phyloP scores from a whole-genome alignment of 2,113 vertebrate genomes.

The Osmerus mordax region DNA sequence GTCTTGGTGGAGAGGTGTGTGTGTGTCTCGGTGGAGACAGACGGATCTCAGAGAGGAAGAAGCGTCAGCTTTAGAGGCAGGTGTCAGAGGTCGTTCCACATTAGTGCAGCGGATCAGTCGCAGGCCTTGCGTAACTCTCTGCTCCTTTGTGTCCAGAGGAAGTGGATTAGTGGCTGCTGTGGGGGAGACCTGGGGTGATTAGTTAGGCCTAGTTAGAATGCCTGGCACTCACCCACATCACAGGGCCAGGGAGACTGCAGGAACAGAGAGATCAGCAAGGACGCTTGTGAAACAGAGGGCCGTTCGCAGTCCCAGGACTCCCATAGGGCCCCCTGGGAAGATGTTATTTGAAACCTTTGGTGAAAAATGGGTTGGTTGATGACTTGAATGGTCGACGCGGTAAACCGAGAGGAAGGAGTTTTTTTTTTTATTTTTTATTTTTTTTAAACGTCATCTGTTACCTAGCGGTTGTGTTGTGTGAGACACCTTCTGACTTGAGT shows the following conservation, averaged over 20 bases:
- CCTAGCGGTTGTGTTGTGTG: background rate
- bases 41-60: conserved; percentile 37
- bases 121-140: conserved; percentile 67
- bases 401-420: background rate
- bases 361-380: no score
- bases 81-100: conserved; percentile 68
- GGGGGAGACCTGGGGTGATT: conserved; percentile 62
- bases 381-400: no score
- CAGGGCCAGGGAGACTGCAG: no score
- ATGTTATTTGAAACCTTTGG: no score
- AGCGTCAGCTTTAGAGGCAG: conserved; percentile 43
- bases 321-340: no score
- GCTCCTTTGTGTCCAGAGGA: conserved; percentile 66
- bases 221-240: conserved; percentile 41
- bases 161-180: conserved; percentile 64
- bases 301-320: no score
- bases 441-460: background rate
- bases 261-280: no score
- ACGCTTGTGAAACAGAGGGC: no score
- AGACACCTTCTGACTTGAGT: conserved; percentile 1
- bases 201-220: conserved; percentile 67
- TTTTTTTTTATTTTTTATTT: background rate
- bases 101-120: conserved; percentile 69
- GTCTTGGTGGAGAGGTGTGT: background rate
- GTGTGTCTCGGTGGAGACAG: conserved; percentile 43